phyloP scores from a whole-genome alignment of 2,797 vertebrate species.

The Epinephelus awoara region DNA sequence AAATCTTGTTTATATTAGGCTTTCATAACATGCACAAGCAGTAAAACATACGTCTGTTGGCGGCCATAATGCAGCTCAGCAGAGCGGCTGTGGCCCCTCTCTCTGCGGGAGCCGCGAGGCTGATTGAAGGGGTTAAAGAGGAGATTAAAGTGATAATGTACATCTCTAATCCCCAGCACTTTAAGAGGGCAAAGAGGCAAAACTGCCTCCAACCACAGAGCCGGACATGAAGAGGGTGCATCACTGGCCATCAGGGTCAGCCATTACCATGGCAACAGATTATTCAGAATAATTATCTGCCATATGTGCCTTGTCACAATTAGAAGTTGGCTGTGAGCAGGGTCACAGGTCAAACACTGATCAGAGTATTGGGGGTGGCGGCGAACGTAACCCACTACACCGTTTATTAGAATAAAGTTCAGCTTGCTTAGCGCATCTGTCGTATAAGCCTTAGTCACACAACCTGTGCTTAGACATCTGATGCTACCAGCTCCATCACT shows the following conservation, averaged over 20 bases:
- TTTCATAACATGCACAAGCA: slow-evolving; percentile 51
- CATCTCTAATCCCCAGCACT: slow-evolving; percentile 78
- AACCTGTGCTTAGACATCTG: slow-evolving; percentile 22
- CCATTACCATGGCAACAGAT: slow-evolving; percentile 75
- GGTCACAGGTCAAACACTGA: slow-evolving; percentile 73
- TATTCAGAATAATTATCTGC: slow-evolving; percentile 78
- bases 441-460: slow-evolving; percentile 14
- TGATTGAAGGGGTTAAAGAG: slow-evolving; percentile 75
- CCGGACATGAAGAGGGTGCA: slow-evolving; percentile 46
- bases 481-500: slow-evolving; percentile 24
- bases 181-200: slow-evolving; percentile 69
- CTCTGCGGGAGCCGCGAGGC: slow-evolving; percentile 32
- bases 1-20: slow-evolving; percentile 57
- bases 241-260: slow-evolving; percentile 58
- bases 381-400: slow-evolving; percentile 14
- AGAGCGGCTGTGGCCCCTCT: slow-evolving; percentile 17
- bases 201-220: slow-evolving; percentile 55
- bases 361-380: slow-evolving; percentile 55
- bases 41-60: slow-evolving; percentile 44
- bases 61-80: slow-evolving; percentile 51
- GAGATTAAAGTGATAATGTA: slow-evolving; percentile 84
- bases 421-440: slow-evolving; percentile 50
- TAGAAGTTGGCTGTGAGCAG: slow-evolving; percentile 71
- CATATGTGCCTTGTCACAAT: slow-evolving; percentile 81
- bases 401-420: slow-evolving; percentile 57